Base-by-base conservation (phyloP, 2,113 vertebrate species). In the Cavia aperea region DNA sequence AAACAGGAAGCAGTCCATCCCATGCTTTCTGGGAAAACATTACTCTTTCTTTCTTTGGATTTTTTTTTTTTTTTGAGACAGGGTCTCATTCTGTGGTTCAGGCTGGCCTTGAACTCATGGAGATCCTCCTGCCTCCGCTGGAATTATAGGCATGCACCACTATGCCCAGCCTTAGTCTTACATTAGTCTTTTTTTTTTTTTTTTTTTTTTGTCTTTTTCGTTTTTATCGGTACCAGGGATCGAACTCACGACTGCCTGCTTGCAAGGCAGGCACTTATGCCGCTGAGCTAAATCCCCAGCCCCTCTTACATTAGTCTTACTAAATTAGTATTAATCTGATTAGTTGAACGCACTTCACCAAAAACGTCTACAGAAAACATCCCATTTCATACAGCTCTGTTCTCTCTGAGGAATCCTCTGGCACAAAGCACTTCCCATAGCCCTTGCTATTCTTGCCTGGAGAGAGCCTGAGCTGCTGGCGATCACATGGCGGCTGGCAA, bases 301-400 rank as follows among this genome's bases (percentile, higher is more conserved):
- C 39, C 39, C 39, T 54, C 51, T 54, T 54, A 86, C 58, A n/a
- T 85, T 85, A 70, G 29, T 81, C 70, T 60, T 91, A 77, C 75
- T 88, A 88, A 94, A 39, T 85, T 92, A 81, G 31, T 58, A 56
- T 46, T 94, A 86, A 75, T 84, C 5, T 54, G 56, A 95, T 85
- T 21, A 92, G 23, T 15, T 88, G 46, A 93, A 89, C 43, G 23
- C 73, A 90, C 72, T 82, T 95, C 94, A 73, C 82, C 60, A 83
- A 78, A 95, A 93, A 75, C 21, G 51, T 54, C 73, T 86, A 58
- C 54, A 93, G 11, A 93, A 95, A 91, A 91, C 46, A 70, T 88
- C 43, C 56, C 62, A 60, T 39, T 75, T 49, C 23, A 29, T 15
- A 26, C 24, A 75, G 26, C 24, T 75, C 23, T 49, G 49, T 73